These are phyloP conservation scores for Trachelus iudaicus DNA, from an alignment of 2,888 invertebrate genomes.

Conservation along the genomic window DNA sequence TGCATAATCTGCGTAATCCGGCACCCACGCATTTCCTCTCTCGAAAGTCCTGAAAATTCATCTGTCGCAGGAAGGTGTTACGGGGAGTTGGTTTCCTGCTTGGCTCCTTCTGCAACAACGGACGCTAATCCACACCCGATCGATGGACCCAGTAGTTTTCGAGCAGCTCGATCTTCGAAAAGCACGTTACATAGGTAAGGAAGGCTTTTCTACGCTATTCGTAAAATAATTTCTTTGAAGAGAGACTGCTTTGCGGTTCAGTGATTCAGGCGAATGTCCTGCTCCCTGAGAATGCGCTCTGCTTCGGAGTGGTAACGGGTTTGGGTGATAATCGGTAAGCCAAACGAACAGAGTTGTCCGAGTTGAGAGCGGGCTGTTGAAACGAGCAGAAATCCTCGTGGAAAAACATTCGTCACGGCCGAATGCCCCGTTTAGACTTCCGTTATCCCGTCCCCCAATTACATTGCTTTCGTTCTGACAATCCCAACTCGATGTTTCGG, in stretches of 20 bases:
- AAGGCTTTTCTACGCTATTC: not conserved
- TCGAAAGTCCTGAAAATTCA: not conserved
- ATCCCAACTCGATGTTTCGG: not conserved
- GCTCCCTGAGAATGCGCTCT: too few relatives aligned
- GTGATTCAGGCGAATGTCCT: too few relatives aligned
- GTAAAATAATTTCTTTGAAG: too few relatives aligned
- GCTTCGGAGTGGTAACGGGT: too few relatives aligned
- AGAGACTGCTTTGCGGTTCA: too few relatives aligned
- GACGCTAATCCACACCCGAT: slow-evolving; percentile 70
- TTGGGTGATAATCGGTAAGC: too few relatives aligned
- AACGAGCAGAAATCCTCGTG: not conserved
- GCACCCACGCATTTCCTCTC: too few relatives aligned
- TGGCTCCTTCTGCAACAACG: slow-evolving; percentile 82
- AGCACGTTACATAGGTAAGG: slow-evolving; percentile 81
- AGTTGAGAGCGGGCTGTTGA: too few relatives aligned
- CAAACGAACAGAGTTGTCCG: too few relatives aligned
- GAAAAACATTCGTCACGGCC: slow-evolving; percentile 20
- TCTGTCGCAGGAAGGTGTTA: slow-evolving; percentile 73
- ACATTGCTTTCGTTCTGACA: not conserved
- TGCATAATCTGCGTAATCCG: too few relatives aligned
- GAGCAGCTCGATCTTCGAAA: slow-evolving; percentile 81
- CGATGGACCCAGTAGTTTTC: slow-evolving; percentile 67
- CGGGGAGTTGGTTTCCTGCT: slow-evolving; percentile 81
- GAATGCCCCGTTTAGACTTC: slow-evolving; percentile 17
- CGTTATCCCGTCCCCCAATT: slow-evolving; percentile 15